A percentile compares a stretch with the other conserved stretches of the same genome.
phyloP scores from a whole-genome alignment of 2,888 invertebrate genomes.

The Leucophenga montana region DNA sequence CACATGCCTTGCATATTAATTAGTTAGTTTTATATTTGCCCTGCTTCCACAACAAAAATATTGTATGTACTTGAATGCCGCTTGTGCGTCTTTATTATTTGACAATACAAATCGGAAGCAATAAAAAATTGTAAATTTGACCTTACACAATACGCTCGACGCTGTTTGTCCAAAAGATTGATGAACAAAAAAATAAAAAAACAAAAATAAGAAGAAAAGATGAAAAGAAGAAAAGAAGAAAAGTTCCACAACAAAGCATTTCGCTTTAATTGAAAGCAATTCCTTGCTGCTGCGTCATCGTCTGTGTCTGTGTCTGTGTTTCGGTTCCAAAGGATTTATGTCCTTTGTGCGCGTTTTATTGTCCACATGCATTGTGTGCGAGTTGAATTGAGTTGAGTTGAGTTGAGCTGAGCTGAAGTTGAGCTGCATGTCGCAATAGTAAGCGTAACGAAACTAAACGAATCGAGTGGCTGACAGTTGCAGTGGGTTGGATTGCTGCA shows the following conservation, averaged over 20 bases:
- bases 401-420: background rate
- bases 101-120: slow-evolving; percentile 25
- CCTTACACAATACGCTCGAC: background rate
- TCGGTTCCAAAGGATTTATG: slow-evolving; percentile 13
- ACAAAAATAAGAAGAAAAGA: too few relatives aligned
- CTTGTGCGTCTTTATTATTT: background rate
- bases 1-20: slow-evolving; percentile 58
- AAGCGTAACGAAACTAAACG: too few relatives aligned
- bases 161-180: slow-evolving; percentile 8
- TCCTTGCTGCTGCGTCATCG: background rate
- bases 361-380: slow-evolving; percentile 10
- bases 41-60: background rate
- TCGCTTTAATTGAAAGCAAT: slow-evolving; percentile 24
- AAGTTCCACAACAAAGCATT: slow-evolving; percentile 57
- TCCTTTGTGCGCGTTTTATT: slow-evolving; percentile 3
- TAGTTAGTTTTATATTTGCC: slow-evolving; percentile 1
- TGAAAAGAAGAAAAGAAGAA: too few relatives aligned
- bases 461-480: too few relatives aligned
- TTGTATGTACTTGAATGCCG: background rate
- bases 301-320: background rate
- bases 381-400: background rate
- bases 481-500: too few relatives aligned
- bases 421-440: background rate
- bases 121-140: slow-evolving; percentile 23
- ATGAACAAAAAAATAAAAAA: slow-evolving; percentile 15